Conservation (phyloP, 2,888 invertebrate species). For the Plebejus melissa region DNA sequence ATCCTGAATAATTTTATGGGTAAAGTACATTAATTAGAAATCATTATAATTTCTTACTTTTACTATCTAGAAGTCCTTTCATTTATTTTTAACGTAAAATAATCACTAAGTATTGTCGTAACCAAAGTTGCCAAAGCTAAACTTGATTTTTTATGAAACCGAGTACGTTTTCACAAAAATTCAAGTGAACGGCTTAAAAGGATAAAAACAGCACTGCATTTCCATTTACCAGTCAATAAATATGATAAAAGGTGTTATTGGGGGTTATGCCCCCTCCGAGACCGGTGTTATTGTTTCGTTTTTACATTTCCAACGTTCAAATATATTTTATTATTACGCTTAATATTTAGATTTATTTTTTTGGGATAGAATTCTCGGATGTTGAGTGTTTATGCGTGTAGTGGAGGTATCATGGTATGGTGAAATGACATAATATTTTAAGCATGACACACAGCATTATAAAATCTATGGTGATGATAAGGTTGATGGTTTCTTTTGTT, state of each 20-base stretch:
- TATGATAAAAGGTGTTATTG: conserved; percentile 78
- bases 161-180: neutral
- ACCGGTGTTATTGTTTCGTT: conserved; percentile 71
- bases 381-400: conserved; percentile 14
- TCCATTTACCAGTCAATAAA: conserved; percentile 77
- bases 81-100: too few relatives aligned
- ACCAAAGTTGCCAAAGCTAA: too few relatives aligned
- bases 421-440: neutral
- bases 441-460: neutral
- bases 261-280: conserved; percentile 70
- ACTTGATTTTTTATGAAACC: too few relatives aligned
- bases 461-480: neutral
- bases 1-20: too few relatives aligned
- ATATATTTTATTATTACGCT: conserved; percentile 68
- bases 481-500: too few relatives aligned
- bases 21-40: too few relatives aligned
- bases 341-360: conserved; percentile 64
- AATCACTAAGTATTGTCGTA: too few relatives aligned
- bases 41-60: too few relatives aligned
- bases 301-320: conserved; percentile 62
- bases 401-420: neutral
- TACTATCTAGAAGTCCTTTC: too few relatives aligned
- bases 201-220: conserved; percentile 54
- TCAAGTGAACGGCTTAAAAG: conserved; percentile 27
- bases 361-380: conserved; percentile 8